phyloP scores from a whole-genome alignment of 2,113 vertebrate genomes.

The western clawed frog (Xenopus tropicalis) region UCB_Xtro_10.0 CM004451.2:77935501-77936000 shows the following conservation, averaged over 20 bases:
- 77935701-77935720: conserved; percentile 29
- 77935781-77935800: conserved; percentile 26
- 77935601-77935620: conserved; percentile 69
- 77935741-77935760: conserved; percentile 42
- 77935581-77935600: conserved; percentile 73
- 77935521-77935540: conserved; percentile 91
- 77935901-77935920: too few species aligned
- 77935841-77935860: conserved; percentile 30
- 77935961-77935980: too few species aligned
- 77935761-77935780: conserved; percentile 25
- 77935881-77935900: too few species aligned
- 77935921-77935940: too few species aligned
- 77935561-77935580: conserved; percentile 86
- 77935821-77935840: conserved; percentile 27
- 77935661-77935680: neutral
- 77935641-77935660: conserved; percentile 14
- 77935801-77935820: conserved; percentile 34
- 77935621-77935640: conserved; percentile 57
- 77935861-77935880: neutral
- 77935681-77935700: conserved; percentile 9
- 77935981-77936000: too few species aligned
- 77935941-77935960: too few species aligned
- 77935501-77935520: conserved; percentile 75
- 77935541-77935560: conserved; percentile 87
- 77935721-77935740: conserved; percentile 37